Base-by-base conservation (phyloP, 1,140 invertebrate genomes). In the Lepidotrigona ventralis region DNA sequence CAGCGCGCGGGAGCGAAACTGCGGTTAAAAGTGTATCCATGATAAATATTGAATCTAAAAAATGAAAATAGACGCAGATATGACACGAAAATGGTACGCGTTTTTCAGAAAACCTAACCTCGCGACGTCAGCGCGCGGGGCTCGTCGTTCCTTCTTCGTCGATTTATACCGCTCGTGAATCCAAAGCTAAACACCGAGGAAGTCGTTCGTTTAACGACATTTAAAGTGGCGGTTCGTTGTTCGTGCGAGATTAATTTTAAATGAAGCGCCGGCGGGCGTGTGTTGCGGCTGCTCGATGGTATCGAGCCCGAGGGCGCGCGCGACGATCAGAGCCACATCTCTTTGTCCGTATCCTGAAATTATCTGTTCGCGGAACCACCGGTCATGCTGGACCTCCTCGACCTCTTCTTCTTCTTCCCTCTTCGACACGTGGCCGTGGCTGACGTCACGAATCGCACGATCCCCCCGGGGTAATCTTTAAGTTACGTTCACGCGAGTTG, bases 381-480 rank as follows among this genome's bases (percentile, higher is more conserved):
- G 72, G 54, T 53, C 81, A 68, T 84, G 64, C 78, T 51, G 85
- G 84, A 86, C 58, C 84, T 63, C 69, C 54, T 60, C 79, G 75
- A 86, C 75, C 79, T 84, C 68, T 84, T 68, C 69, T 84, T 68
- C 69, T 51, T 21, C 64, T 68, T 88, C 68, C 79, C 76, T 85
- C 76, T 83, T 87, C 68, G 87, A 89, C 88, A 83, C 82, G 79
- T 89, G 88, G 69, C 64, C 72, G 58, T 17, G 58, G 14, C 63
- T 86, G 81, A 89, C 88, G 81, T 89, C 87, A 88, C 83, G 82
- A 79, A 58, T 89, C 85, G 79, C 63, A 86, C 81, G 86, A 89
- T 84, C 76, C 81, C 46, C 81, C 51, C 23, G 26, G 72, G 60
- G 46, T 83, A 76, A 85, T 81, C 75, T 71, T 70, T 70, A 72